Conservation (phyloP, 2,888 invertebrate species). For the Clanis bilineata region DNA sequence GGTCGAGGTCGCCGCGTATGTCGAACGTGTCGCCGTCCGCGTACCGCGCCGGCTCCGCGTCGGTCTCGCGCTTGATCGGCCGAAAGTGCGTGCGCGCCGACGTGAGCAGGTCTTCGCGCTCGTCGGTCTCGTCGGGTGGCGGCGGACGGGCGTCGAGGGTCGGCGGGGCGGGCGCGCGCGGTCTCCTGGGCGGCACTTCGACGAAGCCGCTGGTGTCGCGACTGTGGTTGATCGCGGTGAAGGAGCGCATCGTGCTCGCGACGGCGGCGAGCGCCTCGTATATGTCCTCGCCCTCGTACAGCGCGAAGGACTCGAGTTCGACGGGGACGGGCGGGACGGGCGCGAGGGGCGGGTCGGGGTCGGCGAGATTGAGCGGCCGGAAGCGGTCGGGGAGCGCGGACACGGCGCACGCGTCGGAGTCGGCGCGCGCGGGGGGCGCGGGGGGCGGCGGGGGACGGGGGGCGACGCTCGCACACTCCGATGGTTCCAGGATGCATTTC, state of each 20-base stretch:
- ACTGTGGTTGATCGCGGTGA: slow-evolving; percentile 83
- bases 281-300: slow-evolving; percentile 64
- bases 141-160: slow-evolving; percentile 36
- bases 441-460: slow-evolving; percentile 40
- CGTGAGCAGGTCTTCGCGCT: slow-evolving; percentile 86
- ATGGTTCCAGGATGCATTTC: slow-evolving; percentile 57
- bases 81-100: slow-evolving; percentile 92
- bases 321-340: slow-evolving; percentile 38
- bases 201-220: slow-evolving; percentile 84
- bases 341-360: slow-evolving; percentile 43
- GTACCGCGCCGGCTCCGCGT: slow-evolving; percentile 62
- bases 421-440: slow-evolving; percentile 41
- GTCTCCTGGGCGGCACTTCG: slow-evolving; percentile 81
- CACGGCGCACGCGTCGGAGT: slow-evolving; percentile 47
- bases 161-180: slow-evolving; percentile 70
- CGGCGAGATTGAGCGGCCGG: slow-evolving; percentile 53
- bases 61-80: slow-evolving; percentile 85
- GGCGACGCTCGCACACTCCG: slow-evolving; percentile 65
- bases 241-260: slow-evolving; percentile 72
- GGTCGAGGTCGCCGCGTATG: slow-evolving; percentile 84
- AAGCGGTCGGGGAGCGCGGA: slow-evolving; percentile 54
- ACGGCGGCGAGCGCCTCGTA: slow-evolving; percentile 65
- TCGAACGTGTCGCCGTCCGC: slow-evolving; percentile 89
- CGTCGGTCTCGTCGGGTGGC: slow-evolving; percentile 36
- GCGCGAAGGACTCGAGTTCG: slow-evolving; percentile 54